A percentile compares a stretch with the other conserved stretches of the same genome.
phyloP scores from a whole-genome alignment of 2,797 vertebrate genomes.

The Ceyx erithaca region DNA sequence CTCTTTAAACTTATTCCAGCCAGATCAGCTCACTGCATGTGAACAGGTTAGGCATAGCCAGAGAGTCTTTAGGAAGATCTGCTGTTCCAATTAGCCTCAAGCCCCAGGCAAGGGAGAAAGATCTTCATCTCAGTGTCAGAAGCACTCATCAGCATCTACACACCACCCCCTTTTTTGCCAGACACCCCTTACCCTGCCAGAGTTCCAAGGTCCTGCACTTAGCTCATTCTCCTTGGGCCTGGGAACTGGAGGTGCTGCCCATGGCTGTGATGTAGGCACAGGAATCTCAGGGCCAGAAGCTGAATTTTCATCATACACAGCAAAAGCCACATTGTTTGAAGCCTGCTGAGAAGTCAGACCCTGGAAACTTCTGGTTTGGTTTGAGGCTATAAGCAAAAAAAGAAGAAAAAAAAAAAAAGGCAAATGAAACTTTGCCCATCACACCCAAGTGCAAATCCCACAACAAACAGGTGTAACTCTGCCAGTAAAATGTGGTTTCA shows the following conservation, averaged over 20 bases:
- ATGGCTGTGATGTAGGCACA: slow-evolving; percentile 77
- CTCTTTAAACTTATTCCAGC: neutral
- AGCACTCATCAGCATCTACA: neutral
- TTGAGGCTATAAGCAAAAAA: slow-evolving; percentile 70
- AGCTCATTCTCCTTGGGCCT: slow-evolving; percentile 91
- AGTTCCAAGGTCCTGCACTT: slow-evolving; percentile 86
- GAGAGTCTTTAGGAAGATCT: neutral
- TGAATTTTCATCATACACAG: slow-evolving; percentile 91
- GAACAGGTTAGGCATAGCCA: neutral
- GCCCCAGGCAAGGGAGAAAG: neutral
- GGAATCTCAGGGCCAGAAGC: slow-evolving; percentile 60
- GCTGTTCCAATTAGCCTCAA: neutral
- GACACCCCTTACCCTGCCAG: slow-evolving; percentile 82
- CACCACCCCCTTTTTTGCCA: neutral
- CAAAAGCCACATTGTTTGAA: slow-evolving; percentile 62
- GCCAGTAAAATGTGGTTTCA: neutral
- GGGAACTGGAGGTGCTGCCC: slow-evolving; percentile 85
- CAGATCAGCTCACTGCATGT: neutral
- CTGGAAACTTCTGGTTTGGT: slow-evolving; percentile 78
- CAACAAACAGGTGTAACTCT: neutral
- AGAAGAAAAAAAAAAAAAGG: neutral
- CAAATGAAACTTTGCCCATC: neutral
- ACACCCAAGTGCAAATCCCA: neutral
- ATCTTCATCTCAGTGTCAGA: neutral
- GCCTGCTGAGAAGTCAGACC: slow-evolving; percentile 61